Conservation (phyloP, 2,888 invertebrate genomes). For the Podabrus alpinus region DNA sequence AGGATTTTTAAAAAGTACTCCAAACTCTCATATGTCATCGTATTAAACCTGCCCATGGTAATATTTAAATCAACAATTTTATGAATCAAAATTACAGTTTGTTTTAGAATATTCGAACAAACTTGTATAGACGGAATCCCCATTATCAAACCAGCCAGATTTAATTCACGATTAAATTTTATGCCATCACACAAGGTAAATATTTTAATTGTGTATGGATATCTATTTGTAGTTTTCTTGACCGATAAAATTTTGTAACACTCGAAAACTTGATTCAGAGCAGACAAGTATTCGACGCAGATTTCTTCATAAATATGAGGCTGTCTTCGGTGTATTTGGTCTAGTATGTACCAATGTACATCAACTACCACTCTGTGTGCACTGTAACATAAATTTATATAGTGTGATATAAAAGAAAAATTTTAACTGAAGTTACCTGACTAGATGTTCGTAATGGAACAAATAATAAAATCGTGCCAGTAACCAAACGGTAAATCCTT, state of each 20-base stretch:
- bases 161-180: constrained; percentile 36
- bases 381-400: constrained; percentile 50
- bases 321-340: constrained; percentile 58
- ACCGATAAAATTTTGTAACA: constrained; percentile 54
- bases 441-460: constrained; percentile 60
- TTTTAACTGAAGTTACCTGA: constrained; percentile 49
- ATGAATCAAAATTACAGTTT: constrained; percentile 43
- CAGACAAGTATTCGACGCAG: constrained; percentile 57
- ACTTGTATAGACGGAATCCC: constrained; percentile 38
- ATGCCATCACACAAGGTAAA: background rate
- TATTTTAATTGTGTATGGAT: background rate
- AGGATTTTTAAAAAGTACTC: constrained; percentile 24
- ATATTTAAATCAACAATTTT: constrained; percentile 37
- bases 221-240: background rate
- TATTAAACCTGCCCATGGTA: constrained; percentile 36
- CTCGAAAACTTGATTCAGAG: constrained; percentile 55
- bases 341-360: constrained; percentile 62
- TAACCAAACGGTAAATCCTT: constrained; percentile 68
- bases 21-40: background rate
- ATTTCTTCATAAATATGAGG: constrained; percentile 59
- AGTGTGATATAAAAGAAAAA: no score
- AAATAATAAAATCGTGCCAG: constrained; percentile 70
- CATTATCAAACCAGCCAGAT: constrained; percentile 44
- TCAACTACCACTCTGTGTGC: constrained; percentile 60
- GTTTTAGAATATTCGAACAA: constrained; percentile 41